Conservation (phyloP, 2,888 invertebrate species). For the Andrena minutula region DNA sequence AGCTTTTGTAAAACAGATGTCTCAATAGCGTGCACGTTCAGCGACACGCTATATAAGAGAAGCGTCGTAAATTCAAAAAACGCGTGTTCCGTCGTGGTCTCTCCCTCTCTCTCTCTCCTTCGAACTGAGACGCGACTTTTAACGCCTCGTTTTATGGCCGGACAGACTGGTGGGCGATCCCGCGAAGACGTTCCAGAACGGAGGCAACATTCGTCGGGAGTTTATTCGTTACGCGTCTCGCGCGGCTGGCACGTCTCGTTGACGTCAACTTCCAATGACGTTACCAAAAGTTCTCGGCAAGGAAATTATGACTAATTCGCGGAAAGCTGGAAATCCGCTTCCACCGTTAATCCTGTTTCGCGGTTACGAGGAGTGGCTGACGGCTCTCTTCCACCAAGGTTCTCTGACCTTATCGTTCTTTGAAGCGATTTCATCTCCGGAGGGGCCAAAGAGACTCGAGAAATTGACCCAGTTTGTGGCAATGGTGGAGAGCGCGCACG, state of each 20-base stretch:
- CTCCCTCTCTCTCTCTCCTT: neutral
- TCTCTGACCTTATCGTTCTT: no score
- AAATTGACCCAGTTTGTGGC: no score
- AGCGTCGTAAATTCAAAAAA: constrained; percentile 17
- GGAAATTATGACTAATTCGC: constrained; percentile 46
- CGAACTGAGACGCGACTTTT: neutral
- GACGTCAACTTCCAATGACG: constrained; percentile 47
- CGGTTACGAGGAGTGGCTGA: constrained; percentile 1
- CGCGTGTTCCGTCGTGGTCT: neutral
- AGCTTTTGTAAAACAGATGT: constrained; percentile 26
- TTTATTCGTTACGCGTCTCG: constrained; percentile 2
- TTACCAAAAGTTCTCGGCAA: constrained; percentile 47
- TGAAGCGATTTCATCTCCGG: no score
- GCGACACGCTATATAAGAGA: constrained; percentile 19
- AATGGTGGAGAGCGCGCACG: no score
- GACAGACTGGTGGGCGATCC: neutral
- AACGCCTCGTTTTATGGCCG: neutral
- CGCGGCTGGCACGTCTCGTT: constrained; percentile 28
- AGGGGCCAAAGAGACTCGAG: no score
- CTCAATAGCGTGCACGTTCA: constrained; percentile 36
- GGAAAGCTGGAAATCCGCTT: constrained; percentile 9
- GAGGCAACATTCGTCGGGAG: neutral
- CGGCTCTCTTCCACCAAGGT: neutral
- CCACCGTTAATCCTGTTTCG: constrained; percentile 25
- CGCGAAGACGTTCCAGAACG: constrained; percentile 11